phyloP scores from a whole-genome alignment of 2,888 invertebrate genomes.

The Biston betularia region DNA sequence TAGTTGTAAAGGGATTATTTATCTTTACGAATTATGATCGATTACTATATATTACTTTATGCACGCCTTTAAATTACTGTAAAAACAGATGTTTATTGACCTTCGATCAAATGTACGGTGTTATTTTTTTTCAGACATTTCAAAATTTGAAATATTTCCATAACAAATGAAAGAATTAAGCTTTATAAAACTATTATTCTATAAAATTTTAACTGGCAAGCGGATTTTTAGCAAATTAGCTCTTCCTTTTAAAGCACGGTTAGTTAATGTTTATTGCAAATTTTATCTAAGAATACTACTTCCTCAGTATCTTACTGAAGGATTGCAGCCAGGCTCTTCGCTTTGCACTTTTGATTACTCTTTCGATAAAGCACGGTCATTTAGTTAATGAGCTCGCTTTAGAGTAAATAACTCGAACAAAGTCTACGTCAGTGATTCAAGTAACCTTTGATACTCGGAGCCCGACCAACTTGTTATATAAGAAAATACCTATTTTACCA shows the following conservation, averaged over 20 bases:
- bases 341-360: constrained; percentile 51
- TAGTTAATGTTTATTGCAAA: background rate
- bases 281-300: background rate
- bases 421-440: constrained; percentile 71
- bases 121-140: no score
- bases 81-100: no score
- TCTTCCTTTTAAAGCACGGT: background rate
- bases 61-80: no score
- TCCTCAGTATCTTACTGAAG: constrained; percentile 12
- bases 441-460: constrained; percentile 68
- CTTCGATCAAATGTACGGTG: no score
- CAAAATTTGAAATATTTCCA: no score
- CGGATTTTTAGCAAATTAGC: no score
- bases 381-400: constrained; percentile 80
- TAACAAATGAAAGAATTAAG: no score
- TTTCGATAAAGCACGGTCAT: constrained; percentile 79
- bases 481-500: constrained; percentile 51
- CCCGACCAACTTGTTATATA: constrained; percentile 54
- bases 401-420: constrained; percentile 80
- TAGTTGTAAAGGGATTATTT: no score
- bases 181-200: no score
- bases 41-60: no score
- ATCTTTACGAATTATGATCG: no score
- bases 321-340: constrained; percentile 29
- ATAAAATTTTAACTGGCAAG: no score